Conservation (phyloP, 2,888 invertebrate species). For the Zaprionus lineosus region DNA sequence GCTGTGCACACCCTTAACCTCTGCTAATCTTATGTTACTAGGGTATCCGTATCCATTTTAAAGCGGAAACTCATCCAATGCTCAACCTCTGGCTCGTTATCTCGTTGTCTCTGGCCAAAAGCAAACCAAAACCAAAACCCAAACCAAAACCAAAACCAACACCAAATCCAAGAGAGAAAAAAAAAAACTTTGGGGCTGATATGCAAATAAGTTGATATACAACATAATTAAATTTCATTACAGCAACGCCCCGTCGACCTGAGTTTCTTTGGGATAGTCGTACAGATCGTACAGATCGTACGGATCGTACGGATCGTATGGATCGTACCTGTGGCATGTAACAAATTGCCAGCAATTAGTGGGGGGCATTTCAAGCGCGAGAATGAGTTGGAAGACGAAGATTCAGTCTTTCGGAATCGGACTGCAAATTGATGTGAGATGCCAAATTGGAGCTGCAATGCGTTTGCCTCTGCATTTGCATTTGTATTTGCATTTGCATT, state of each 20-base stretch:
- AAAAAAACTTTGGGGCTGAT: slow-evolving; percentile 59
- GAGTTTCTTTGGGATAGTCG: slow-evolving; percentile 26
- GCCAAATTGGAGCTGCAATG: slow-evolving; percentile 58
- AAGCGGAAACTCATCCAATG: slow-evolving; percentile 30
- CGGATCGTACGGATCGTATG: no score
- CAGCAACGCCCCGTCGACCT: slow-evolving; percentile 55
- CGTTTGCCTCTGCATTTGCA: slow-evolving; percentile 17
- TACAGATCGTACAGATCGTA: slow-evolving; percentile 27
- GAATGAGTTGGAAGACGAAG: slow-evolving; percentile 16
- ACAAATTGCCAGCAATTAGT: slow-evolving; percentile 77
- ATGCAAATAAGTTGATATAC: slow-evolving; percentile 75
- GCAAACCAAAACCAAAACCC: slow-evolving; percentile 2
- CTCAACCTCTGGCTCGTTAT: slow-evolving; percentile 13
- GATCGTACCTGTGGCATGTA: slow-evolving; percentile 46
- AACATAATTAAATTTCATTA: slow-evolving; percentile 80
- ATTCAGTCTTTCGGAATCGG: slow-evolving; percentile 2
- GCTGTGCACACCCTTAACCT: no score
- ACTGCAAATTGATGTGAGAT: slow-evolving; percentile 43
- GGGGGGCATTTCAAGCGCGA: slow-evolving; percentile 37
- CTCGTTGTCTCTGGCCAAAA: slow-evolving; percentile 36
- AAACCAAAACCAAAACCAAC: slow-evolving; percentile 2
- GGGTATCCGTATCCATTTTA: neutral
- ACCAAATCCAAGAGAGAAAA: slow-evolving; percentile 2
- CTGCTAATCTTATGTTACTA: neutral
- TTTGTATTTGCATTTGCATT: slow-evolving; percentile 5